Base-by-base conservation (phyloP, 2,888 invertebrate species). In the Teleogryllus oceanicus region DNA sequence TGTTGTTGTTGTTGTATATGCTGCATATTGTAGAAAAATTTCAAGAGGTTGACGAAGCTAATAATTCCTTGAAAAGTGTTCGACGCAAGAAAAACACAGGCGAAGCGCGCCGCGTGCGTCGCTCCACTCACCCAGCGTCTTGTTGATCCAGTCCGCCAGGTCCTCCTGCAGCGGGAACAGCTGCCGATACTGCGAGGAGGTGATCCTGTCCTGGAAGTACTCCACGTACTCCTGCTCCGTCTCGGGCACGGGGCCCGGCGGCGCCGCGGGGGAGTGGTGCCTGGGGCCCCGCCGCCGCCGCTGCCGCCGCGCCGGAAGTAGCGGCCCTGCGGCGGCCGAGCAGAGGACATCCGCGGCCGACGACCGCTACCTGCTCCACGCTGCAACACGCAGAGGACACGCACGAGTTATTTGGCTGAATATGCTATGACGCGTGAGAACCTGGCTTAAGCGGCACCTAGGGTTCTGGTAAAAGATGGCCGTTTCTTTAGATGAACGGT, bases 131-230 rank as follows among this genome's bases (percentile, higher is more conserved):
- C 96, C 94, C 83, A 95, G 89, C 80, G 92, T 93, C 86, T 94
- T 94, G 86, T 94, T 94, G 82, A 96, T 92, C 96, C 96, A 96
- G 84, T 95, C 95, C 11, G 95, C 94, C 80, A 96, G 88, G 87
- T 96, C 96, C 86, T 96, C 95, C 87, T 94, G 94, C 82, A 96
- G 88, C 0, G 95, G 95, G 84, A 93, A 92, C 84, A 96, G 89
- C 86, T 94, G 94, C 78, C 93, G 89, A 86, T 93, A 92, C 87
- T 95, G 94, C 82, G 93, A 92, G 85, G 92, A 91, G 85, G 92
- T 90, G 84, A 94, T 92, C 86, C 93, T 90, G 86, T 93, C 93
- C 84, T 93, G 90, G 86, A 92, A 93, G 84, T 90, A 91, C 84
- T 92, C 91, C 77, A 88, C 87, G 83, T 88, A 89, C 84, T 92